Evolutionary conservation across 2,797 vertebrate species (phyloP).

Genomic region (Aotus griseimembra): DNA sequence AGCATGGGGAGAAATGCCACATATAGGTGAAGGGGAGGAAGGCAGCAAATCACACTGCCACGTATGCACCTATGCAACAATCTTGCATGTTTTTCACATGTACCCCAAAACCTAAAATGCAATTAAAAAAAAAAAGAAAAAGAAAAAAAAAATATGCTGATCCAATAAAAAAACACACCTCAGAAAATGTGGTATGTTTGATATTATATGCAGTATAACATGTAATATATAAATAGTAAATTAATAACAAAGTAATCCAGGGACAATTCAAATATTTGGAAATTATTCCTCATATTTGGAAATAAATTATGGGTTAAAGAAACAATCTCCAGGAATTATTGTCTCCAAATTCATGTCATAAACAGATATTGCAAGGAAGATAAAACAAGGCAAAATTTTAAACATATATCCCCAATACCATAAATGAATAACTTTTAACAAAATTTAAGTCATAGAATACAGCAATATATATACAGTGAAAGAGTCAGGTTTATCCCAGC

Average conservation of each 20-base stretch:
- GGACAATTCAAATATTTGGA: not conserved
- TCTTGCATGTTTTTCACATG: too few relatives aligned
- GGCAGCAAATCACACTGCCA: too few relatives aligned
- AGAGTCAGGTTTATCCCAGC: not conserved
- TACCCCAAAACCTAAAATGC: too few relatives aligned
- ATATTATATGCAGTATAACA: not conserved
- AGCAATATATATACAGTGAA: not conserved
- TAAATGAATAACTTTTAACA: not conserved
- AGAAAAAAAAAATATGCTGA: not conserved
- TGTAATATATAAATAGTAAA: not conserved
- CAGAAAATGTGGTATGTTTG: not conserved
- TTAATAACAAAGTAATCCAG: not conserved
- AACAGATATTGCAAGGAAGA: not conserved
- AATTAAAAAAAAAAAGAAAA: too few relatives aligned
- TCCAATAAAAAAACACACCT: not conserved
- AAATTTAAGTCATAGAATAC: not conserved
- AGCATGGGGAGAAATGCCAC: too few relatives aligned
- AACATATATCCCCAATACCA: not conserved
- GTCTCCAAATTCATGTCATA: not conserved
- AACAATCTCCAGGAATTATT: not conserved
- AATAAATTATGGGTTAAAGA: not conserved
- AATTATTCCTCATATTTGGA: not conserved
- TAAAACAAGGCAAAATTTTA: not conserved
- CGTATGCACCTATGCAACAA: too few relatives aligned
- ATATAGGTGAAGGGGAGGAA: too few relatives aligned